Evolutionary conservation across 2,888 invertebrate species (phyloP).

Genomic region (Drosophila flavopinicola): DNA sequence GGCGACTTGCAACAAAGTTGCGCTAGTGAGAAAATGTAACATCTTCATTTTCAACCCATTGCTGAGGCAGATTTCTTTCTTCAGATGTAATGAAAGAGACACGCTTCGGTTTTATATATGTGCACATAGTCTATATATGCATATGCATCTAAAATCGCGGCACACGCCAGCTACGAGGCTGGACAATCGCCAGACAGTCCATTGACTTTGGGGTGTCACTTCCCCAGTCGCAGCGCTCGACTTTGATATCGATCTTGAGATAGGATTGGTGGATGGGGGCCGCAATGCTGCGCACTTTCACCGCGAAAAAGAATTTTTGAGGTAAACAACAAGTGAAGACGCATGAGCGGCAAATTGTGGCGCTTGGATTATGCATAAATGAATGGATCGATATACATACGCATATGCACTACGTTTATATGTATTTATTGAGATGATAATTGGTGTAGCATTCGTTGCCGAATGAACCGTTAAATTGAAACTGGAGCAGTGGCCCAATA

Average conservation of each 20-base stretch:
- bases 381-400: conserved; percentile 47
- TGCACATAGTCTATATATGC: background rate
- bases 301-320: conserved; percentile 69
- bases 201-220: conserved; percentile 12
- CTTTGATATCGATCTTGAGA: conserved; percentile 5
- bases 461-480: conserved; percentile 74
- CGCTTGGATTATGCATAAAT: conserved; percentile 55
- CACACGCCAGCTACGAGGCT: conserved; percentile 51
- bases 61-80: conserved; percentile 47
- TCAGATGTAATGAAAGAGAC: conserved; percentile 51
- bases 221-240: conserved; percentile 23
- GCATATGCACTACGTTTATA: conserved; percentile 2
- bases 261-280: conserved; percentile 1
- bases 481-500: conserved; percentile 68
- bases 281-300: conserved; percentile 65
- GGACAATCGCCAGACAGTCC: background rate
- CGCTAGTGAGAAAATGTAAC: conserved; percentile 3
- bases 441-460: conserved; percentile 58
- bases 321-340: conserved; percentile 51
- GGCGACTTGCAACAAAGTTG: background rate
- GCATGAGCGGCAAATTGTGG: conserved; percentile 9
- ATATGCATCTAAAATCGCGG: conserved; percentile 30
- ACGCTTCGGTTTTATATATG: conserved; percentile 33
- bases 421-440: conserved; percentile 54
- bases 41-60: conserved; percentile 28